phyloP scores from a whole-genome alignment of 2,113 vertebrate species.

The Cyphomyrus plagiostoma region DNA sequence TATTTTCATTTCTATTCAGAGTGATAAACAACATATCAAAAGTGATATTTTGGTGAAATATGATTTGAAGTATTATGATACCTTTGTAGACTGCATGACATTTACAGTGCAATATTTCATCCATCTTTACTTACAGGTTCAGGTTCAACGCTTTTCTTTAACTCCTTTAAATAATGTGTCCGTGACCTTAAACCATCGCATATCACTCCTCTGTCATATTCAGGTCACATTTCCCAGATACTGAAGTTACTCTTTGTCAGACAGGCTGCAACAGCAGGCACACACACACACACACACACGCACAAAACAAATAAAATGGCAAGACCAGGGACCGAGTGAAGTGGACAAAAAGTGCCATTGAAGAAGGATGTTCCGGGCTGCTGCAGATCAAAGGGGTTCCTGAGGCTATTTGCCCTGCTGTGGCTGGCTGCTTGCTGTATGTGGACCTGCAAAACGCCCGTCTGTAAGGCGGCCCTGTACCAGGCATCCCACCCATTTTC shows the following conservation, averaged over 20 bases:
- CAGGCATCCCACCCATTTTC: neutral
- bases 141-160: neutral
- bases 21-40: neutral
- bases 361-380: neutral
- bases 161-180: neutral
- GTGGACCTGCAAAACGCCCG: neutral
- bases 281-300: slow-evolving; percentile 22
- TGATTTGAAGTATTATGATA: neutral
- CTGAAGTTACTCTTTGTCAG: neutral
- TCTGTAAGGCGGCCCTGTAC: neutral
- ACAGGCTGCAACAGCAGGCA: slow-evolving; percentile 1
- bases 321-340: neutral
- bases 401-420: neutral
- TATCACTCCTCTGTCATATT: neutral
- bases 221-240: neutral
- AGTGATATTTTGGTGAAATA: neutral
- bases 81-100: neutral
- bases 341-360: neutral
- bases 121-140: neutral
- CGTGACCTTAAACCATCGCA: neutral
- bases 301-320: slow-evolving; percentile 9
- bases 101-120: neutral
- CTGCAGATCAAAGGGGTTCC: slow-evolving; percentile 7
- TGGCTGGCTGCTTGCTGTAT: neutral
- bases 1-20: neutral